Evolutionary conservation across 2,888 invertebrate species (phyloP).

Genomic region (Andricus curvator): DNA sequence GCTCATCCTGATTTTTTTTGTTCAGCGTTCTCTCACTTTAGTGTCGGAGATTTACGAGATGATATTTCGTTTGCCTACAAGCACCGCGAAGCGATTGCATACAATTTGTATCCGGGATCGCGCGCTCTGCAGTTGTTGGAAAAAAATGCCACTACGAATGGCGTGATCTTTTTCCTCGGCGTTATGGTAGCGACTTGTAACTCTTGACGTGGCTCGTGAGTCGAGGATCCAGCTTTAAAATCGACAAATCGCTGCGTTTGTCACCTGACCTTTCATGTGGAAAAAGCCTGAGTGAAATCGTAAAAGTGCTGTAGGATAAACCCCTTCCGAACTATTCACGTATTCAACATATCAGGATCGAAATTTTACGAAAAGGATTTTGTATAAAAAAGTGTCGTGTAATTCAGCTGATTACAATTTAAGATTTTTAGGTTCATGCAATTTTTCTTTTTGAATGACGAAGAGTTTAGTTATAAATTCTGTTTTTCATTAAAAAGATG

Average conservation of each 20-base stretch:
- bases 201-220: not conserved
- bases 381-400: too few relatives aligned
- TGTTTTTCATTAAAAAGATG: too few relatives aligned
- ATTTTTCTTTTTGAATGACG: too few relatives aligned
- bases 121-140: conserved; percentile 33
- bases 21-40: conserved; percentile 35
- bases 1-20: conserved; percentile 42
- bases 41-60: conserved; percentile 52
- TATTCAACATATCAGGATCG: not conserved
- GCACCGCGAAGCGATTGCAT: conserved; percentile 51
- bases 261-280: not conserved
- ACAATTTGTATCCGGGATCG: conserved; percentile 52
- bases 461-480: too few relatives aligned
- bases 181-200: conserved; percentile 5
- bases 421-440: too few relatives aligned
- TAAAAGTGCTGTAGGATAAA: not conserved
- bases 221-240: conserved; percentile 3
- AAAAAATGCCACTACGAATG: conserved; percentile 40
- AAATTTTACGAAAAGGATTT: not conserved
- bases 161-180: conserved; percentile 11
- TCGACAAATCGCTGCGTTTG: conserved; percentile 17
- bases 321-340: not conserved
- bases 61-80: conserved; percentile 53
- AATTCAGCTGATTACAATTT: too few relatives aligned
- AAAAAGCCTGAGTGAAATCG: not conserved